These are phyloP conservation scores for Cliona cf. orientalis DNA, from an alignment of 37 sponge, comb jelly and placozoan genomes.

Conservation along the genomic window DNA sequence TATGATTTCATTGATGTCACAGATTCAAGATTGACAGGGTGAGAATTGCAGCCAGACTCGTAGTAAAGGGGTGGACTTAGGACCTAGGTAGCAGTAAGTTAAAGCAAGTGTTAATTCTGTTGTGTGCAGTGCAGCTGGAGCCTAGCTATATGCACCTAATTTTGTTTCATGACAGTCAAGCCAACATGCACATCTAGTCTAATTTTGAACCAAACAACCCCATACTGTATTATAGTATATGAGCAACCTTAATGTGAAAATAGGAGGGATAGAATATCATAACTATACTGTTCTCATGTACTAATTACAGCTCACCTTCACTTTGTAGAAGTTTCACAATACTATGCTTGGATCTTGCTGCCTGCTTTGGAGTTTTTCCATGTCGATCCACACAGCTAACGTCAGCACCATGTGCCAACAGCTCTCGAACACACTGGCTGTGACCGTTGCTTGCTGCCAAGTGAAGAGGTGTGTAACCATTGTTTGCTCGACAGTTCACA, in stretches of 20 bases:
- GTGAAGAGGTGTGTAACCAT: constrained; percentile 86
- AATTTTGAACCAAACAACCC: background rate
- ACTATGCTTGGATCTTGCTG: constrained; percentile 65
- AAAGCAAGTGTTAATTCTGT: background rate
- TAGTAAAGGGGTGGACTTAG: too few relatives aligned
- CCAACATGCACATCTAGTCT: background rate
- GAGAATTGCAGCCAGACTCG: too few relatives aligned
- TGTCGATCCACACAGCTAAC: constrained; percentile 66
- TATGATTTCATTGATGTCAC: too few relatives aligned
- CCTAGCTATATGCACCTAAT: background rate
- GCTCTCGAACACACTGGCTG: constrained; percentile 58
- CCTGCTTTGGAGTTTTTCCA: constrained; percentile 81
- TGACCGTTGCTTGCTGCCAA: constrained; percentile 79
- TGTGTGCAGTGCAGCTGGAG: background rate
- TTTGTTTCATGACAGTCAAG: background rate
- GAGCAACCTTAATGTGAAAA: too few relatives aligned
- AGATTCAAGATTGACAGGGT: too few relatives aligned
- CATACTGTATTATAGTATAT: background rate
- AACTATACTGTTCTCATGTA: background rate
- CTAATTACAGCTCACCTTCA: constrained; percentile 60
- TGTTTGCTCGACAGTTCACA: constrained; percentile 79
- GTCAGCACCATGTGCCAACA: constrained; percentile 69
- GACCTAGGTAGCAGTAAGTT: background rate
- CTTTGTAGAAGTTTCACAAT: constrained; percentile 50
- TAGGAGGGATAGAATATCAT: background rate